Base-by-base conservation (phyloP, 2,797 vertebrate species). In the Sebastes diaconus region DNA sequence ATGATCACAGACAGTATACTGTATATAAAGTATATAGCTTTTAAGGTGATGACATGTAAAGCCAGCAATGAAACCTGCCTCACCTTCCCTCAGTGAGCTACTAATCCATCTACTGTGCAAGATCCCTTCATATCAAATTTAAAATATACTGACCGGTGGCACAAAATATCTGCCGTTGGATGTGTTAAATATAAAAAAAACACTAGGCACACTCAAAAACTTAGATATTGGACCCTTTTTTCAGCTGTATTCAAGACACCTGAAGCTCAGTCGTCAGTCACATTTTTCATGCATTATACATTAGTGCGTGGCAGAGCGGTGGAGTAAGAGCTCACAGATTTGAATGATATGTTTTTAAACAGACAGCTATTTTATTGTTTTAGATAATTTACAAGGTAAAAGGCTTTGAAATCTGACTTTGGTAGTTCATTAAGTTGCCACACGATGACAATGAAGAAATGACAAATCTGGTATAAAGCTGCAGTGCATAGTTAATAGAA, bases 371-470 rank as follows among this genome's bases (percentile, higher is more conserved):
- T 90, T 86, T 16, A 68, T 86, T 82, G 63, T 90, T 90, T 90
- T 32, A 58, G 71, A 50, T 78, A 69, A 74, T 90, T 83, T 80
- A 88, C 74, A 79, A 77, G 57, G 63, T 77, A 79, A 83, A 84
- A 46, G n/a, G 65, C 50, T 77, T 82, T 85, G 66, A 87, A 87
- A 87, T 84, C 52, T 54, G 61, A 79, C 83, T 90, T 82, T 84
- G 73, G 60, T 54, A 79, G 73, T 84, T 88, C 77, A 90, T 91
- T 87, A 90, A 88, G 67, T 81, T 83, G 76, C 84, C 85, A 86
- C 68, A 73, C 84, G 83, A 80, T 76, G 69, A 84, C 75, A 87
- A 80, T 87, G 50, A 64, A 82, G 80, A 78, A 83, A 75, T 80
- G 60, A 90, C 73, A 85, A 75, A 86, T 80, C 55, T 73, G 70